A percentile compares a stretch with the other conserved stretches of the same genome.
Evolutionary conservation across 2,888 invertebrate species (phyloP).

Genomic region (Aleiodes alternator): DNA sequence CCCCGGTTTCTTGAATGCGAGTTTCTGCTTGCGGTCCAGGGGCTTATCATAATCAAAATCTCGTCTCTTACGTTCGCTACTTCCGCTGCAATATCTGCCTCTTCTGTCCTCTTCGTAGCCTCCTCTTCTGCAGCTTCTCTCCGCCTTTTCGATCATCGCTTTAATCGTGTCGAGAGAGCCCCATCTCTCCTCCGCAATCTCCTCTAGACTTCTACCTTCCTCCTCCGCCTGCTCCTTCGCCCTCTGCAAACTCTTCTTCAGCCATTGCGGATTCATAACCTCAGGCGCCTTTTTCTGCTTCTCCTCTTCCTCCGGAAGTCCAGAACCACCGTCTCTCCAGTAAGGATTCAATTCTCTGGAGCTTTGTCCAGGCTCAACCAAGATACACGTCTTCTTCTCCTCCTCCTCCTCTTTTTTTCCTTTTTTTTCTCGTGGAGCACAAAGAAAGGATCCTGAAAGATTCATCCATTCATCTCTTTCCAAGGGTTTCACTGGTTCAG

Average conservation of each 20-base stretch:
- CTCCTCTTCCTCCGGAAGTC: conserved; percentile 80
- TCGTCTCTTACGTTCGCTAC: conserved; percentile 53
- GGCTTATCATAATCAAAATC: conserved; percentile 50
- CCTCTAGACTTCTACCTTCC: conserved; percentile 77
- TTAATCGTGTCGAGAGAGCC: conserved; percentile 78
- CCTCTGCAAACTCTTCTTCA: conserved; percentile 77
- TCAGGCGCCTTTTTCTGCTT: conserved; percentile 62
- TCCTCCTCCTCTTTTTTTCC: conserved; percentile 74
- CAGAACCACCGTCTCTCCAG: conserved; percentile 93
- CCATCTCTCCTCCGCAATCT: conserved; percentile 79
- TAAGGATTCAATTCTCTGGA: conserved; percentile 91
- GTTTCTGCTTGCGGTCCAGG: conserved; percentile 46
- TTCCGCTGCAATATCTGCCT: conserved; percentile 52
- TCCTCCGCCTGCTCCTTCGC: conserved; percentile 78
- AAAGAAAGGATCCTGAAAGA: conserved; percentile 78
- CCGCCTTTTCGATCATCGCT: conserved; percentile 77
- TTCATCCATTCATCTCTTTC: conserved; percentile 89
- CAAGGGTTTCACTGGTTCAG: conserved; percentile 56
- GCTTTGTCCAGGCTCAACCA: conserved; percentile 83
- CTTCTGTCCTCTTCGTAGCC: conserved; percentile 46
- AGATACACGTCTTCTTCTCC: conserved; percentile 78
- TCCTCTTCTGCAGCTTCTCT: conserved; percentile 60
- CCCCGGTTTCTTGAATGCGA: conserved; percentile 63
- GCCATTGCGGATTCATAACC: conserved; percentile 75
- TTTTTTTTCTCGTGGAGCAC: conserved; percentile 72